Base-by-base conservation (phyloP, 2,113 vertebrate genomes). In the Lontra canadensis region DNA sequence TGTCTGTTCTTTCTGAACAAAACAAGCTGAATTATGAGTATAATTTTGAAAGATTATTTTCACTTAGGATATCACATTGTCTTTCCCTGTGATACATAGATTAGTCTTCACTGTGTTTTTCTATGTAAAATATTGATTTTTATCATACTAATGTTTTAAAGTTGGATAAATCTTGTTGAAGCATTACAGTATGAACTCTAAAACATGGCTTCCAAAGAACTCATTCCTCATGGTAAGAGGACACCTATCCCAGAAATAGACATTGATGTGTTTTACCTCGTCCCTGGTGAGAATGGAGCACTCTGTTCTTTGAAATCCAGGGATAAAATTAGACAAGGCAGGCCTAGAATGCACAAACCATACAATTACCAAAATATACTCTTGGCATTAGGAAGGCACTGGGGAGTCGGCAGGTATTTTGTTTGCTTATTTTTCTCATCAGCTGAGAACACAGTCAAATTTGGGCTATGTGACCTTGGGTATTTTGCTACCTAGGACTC, bases 371-470 rank as follows among this genome's bases (percentile, higher is more conserved):
- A 69, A 73, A 94, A 79, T 65, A 26, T 86, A 7, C 52, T 82
- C 29, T 90, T 36, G 83, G 55, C 52, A 88, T 90, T 79, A 69
- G 23, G 65, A 92, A 87, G 47, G 17, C 59, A 23, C 29, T 73
- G 59, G 34, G 17, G 49, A 18, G 26, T 82, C 12, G 71, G 65
- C 14, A 49, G 73, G 21, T 59, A 63, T 82, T 94, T 89, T 52
- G 15, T 86, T 90, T 94, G 65, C 63, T 95, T 94, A 36, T 49
- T 90, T 96, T 86, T 82, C 73, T 96, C 14, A 21, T 73, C 69
- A 73, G 2, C 57, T 87, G 23, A 82, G 84, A 90, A 42, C 21
- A 59, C 9, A 83, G n/a, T 69, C 29, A 55, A 14, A 88, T 65
- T 82, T 11, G 85, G 36, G 20, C 47, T 78, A 3, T 79, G 18